These are phyloP conservation scores for Pelecanus crispus DNA, from an alignment of 2,113 vertebrate species.

Conservation along the genomic window DNA sequence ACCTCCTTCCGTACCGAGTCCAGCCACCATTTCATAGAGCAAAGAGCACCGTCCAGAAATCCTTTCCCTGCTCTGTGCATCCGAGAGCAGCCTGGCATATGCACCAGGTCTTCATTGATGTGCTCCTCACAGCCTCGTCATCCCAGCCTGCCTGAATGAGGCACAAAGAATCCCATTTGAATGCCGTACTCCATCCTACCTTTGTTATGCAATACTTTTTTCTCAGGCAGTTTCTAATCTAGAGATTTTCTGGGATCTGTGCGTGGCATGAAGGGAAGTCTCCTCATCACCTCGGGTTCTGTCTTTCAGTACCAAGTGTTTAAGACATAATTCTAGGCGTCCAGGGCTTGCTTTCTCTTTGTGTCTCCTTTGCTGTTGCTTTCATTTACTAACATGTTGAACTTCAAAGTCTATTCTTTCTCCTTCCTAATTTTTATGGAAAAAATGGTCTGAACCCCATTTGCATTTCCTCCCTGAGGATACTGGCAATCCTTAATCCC, in stretches of 20 bases:
- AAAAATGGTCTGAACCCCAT: conserved; percentile 53
- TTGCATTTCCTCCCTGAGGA: conserved; percentile 62
- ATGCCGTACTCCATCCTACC: neutral
- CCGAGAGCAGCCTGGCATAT: neutral
- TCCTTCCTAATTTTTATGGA: conserved; percentile 65
- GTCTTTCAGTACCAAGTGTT: conserved; percentile 52
- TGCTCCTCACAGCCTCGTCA: neutral
- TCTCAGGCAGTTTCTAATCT: conserved; percentile 57
- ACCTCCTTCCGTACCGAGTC: neutral
- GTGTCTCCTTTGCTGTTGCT: conserved; percentile 58
- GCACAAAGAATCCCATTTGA: neutral
- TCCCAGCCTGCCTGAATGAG: neutral
- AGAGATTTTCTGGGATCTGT: conserved; percentile 63
- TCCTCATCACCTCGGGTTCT: conserved; percentile 57
- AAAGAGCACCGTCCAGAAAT: neutral
- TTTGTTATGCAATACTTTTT: conserved; percentile 30
- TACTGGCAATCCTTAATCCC: conserved; percentile 62
- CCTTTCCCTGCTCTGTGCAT: neutral
- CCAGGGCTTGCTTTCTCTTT: conserved; percentile 62
- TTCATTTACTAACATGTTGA: conserved; percentile 56
- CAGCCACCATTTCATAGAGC: neutral
- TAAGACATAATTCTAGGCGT: conserved; percentile 51
- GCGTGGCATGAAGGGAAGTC: conserved; percentile 6
- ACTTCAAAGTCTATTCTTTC: conserved; percentile 63
- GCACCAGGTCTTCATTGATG: neutral